Evolutionary conservation across 2,888 invertebrate species (phyloP).

Genomic region (Orthosia cruda): DNA sequence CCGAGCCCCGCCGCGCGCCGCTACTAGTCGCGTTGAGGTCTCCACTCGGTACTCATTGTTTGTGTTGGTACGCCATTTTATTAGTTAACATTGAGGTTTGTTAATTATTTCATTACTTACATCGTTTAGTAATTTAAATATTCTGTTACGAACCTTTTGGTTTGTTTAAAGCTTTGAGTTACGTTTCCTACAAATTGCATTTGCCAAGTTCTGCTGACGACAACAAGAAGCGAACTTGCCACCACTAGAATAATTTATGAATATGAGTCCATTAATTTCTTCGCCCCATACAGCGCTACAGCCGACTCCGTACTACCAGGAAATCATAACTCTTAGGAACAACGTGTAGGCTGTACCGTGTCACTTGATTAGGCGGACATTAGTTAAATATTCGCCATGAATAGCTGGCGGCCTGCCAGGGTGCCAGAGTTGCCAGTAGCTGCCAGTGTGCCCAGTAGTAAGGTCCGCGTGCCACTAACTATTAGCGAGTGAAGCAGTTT

Average conservation of each 20-base stretch:
- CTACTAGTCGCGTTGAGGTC: conserved; percentile 26
- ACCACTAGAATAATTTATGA: conserved; percentile 13
- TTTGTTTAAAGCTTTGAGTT: background rate
- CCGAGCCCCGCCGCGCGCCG: conserved; percentile 37
- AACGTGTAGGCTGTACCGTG: conserved; percentile 47
- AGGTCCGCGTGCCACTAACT: conserved; percentile 30
- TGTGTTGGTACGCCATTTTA: conserved; percentile 32
- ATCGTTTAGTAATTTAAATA: background rate
- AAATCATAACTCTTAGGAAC: conserved; percentile 52
- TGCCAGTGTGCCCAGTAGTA: conserved; percentile 16
- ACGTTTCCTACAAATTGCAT: background rate
- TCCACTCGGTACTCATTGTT: conserved; percentile 24
- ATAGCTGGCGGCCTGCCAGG: conserved; percentile 47
- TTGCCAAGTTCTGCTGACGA: background rate
- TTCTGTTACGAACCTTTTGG: background rate
- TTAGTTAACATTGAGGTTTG: conserved; percentile 8
- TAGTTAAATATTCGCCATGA: conserved; percentile 50
- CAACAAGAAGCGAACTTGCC: conserved; percentile 9
- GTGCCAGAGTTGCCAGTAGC: conserved; percentile 10
- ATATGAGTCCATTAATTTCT: conserved; percentile 30
- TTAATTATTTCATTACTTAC: background rate
- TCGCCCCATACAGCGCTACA: background rate
- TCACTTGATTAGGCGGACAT: conserved; percentile 57
- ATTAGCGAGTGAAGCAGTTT: conserved; percentile 44
- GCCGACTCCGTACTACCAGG: conserved; percentile 30